Percentiles rank a stretch among this genome's conserved stretches.
Evolutionary conservation across 2,113 vertebrate genomes (phyloP).

Genomic region (Mirounga angustirostris): DNA sequence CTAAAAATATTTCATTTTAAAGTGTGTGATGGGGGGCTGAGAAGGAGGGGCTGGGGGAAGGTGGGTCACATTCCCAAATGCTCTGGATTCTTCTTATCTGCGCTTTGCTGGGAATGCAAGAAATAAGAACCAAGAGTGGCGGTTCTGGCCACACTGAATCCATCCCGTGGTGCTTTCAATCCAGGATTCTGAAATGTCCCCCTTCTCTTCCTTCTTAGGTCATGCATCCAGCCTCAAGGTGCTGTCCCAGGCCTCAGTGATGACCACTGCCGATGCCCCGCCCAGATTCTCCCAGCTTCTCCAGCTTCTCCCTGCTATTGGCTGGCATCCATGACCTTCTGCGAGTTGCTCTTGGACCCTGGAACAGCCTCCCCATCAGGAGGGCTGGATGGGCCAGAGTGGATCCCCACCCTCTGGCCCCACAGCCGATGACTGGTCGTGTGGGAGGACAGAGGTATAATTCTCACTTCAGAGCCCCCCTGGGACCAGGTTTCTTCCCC

Average conservation of each 20-base stretch:
- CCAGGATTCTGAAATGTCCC: neutral
- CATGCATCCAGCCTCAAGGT: neutral
- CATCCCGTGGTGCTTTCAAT: too few species aligned
- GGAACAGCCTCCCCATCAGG: neutral
- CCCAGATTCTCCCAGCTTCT: neutral
- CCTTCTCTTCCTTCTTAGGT: neutral
- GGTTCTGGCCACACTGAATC: neutral
- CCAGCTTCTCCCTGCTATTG: neutral
- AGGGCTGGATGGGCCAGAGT: accelerated
- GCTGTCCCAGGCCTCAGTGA: neutral
- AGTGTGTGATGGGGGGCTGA: neutral
- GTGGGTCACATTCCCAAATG: constrained; percentile 57
- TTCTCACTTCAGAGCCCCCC: neutral
- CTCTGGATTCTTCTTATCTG: constrained; percentile 57
- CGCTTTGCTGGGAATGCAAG: neutral
- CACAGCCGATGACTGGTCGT: accelerated
- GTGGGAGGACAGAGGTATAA: accelerated
- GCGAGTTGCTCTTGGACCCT: neutral
- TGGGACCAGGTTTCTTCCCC: neutral
- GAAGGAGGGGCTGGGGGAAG: constrained; percentile 3
- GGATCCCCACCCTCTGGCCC: neutral
- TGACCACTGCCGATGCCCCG: accelerated
- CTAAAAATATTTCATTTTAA: constrained; percentile 66
- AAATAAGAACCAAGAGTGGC: neutral
- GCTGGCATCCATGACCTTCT: neutral